A percentile compares a stretch with the other conserved stretches of the same genome.
These are phyloP conservation scores for Notarius lentiginosus DNA, from an alignment of 2,113 vertebrate genomes.

Conservation along the genomic window DNA sequence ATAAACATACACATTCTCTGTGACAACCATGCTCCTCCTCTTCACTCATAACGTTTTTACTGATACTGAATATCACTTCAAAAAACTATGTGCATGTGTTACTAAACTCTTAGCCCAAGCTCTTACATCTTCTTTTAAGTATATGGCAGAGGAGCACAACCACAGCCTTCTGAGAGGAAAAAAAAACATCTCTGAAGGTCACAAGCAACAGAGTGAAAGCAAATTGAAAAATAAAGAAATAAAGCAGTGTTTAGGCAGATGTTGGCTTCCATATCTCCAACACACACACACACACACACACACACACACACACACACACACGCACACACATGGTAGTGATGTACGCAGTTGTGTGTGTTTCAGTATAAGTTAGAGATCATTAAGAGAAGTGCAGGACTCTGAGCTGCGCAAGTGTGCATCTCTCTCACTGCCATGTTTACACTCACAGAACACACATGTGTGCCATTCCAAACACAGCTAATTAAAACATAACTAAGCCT, in stretches of 20 bases:
- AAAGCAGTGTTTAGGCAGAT: neutral
- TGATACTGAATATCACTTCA: no score
- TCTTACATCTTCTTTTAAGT: neutral
- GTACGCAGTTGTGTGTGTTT: neutral
- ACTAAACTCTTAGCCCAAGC: neutral
- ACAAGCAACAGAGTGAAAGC: neutral
- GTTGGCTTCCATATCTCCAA: neutral
- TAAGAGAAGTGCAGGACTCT: neutral
- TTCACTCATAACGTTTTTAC: no score
- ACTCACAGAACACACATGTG: neutral
- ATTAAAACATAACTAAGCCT: neutral
- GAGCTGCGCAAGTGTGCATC: neutral
- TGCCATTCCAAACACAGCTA: neutral
- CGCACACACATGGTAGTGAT: neutral
- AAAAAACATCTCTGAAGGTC: slow-evolving; percentile 14
- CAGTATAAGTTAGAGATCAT: neutral
- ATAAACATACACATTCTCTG: no score
- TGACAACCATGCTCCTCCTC: no score
- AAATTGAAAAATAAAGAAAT: neutral
- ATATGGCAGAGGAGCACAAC: neutral
- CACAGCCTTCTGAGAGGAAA: neutral
- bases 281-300: neutral
- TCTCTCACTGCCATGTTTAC: neutral
- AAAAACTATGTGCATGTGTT: neutral
- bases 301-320: neutral